Evolutionary conservation across 2,888 invertebrate species (phyloP).

Genomic region (Trilocha varians): DNA sequence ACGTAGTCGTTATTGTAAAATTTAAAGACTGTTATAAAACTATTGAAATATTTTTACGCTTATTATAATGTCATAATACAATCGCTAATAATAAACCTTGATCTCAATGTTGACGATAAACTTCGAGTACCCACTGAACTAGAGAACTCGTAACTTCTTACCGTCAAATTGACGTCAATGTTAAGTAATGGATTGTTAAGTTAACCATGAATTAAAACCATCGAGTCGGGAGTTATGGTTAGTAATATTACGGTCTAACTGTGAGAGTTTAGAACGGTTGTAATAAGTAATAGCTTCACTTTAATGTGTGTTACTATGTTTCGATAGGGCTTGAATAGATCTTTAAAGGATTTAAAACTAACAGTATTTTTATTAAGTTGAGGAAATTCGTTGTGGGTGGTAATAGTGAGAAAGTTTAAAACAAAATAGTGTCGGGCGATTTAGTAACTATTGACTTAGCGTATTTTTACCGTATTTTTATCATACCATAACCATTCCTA

Average conservation of each 20-base stretch:
- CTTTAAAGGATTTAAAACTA: too few relatives aligned
- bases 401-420: too few relatives aligned
- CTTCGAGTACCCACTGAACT: slow-evolving; percentile 16
- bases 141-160: slow-evolving; percentile 11
- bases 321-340: too few relatives aligned
- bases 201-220: slow-evolving; percentile 8
- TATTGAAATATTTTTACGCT: slow-evolving; percentile 6
- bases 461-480: too few relatives aligned
- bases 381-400: too few relatives aligned
- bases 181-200: slow-evolving; percentile 8
- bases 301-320: too few relatives aligned
- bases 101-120: slow-evolving; percentile 16
- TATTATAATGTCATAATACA: slow-evolving; percentile 13
- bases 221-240: not conserved
- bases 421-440: too few relatives aligned
- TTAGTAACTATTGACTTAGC: too few relatives aligned
- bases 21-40: slow-evolving; percentile 1
- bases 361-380: too few relatives aligned
- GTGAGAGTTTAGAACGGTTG: not conserved
- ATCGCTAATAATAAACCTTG: slow-evolving; percentile 16
- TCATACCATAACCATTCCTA: too few relatives aligned
- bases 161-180: slow-evolving; percentile 12
- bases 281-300: not conserved
- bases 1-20: too few relatives aligned
- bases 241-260: not conserved